These are phyloP conservation scores for Zoanthus sociatus DNA, from an alignment of 92 coral and sea anemone genomes.

Conservation along the genomic window DNA sequence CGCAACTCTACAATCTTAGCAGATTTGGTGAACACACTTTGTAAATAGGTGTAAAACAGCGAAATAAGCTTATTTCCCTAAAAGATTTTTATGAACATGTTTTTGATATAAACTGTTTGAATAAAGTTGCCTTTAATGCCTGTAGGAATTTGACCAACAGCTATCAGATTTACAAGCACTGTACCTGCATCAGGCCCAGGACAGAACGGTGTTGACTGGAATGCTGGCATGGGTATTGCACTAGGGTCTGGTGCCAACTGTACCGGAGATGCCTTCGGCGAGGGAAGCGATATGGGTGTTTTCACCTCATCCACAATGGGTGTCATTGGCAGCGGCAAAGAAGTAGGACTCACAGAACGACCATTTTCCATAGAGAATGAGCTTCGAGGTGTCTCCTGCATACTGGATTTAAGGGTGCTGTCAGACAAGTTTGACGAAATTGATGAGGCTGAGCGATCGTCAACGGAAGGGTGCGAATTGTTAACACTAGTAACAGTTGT, in stretches of 20 bases:
- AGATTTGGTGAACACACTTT: no score
- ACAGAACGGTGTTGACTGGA: constrained; percentile 66
- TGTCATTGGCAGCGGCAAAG: constrained; percentile 79
- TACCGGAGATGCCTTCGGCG: constrained; percentile 53
- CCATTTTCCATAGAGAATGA: constrained; percentile 56
- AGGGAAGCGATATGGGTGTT: constrained; percentile 64
- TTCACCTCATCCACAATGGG: constrained; percentile 56
- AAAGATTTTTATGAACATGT: no score
- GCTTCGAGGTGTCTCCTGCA: constrained; percentile 69
- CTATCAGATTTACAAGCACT: background rate
- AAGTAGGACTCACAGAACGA: constrained; percentile 77
- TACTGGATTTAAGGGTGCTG: constrained; percentile 78
- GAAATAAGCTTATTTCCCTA: no score
- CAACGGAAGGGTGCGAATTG: constrained; percentile 71
- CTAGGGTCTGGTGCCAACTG: constrained; percentile 62
- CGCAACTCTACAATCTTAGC: no score
- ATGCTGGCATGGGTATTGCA: constrained; percentile 66
- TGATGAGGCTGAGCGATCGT: constrained; percentile 74
- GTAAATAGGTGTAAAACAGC: no score
- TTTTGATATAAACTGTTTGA: background rate
- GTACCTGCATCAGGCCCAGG: constrained; percentile 7
- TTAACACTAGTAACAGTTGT: constrained; percentile 83
- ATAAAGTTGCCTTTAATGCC: background rate
- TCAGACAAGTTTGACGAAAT: constrained; percentile 86
- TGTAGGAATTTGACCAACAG: background rate